A percentile compares a stretch with the other conserved stretches of the same genome.
Conservation (phyloP, 2,113 vertebrate genomes). For the Dromaius novaehollandiae region DNA sequence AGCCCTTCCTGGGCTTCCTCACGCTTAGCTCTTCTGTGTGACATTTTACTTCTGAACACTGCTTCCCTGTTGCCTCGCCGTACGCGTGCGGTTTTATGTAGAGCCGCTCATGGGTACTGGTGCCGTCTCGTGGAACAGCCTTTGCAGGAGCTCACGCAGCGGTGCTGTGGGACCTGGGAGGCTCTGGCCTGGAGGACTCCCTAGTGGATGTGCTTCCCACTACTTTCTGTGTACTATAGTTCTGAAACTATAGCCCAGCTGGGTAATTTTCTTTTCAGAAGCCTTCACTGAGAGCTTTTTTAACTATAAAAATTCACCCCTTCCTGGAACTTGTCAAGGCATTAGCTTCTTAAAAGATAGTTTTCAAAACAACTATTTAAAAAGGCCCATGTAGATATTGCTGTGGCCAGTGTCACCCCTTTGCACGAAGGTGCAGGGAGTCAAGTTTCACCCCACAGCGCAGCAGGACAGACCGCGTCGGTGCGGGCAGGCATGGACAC, state of each 20-base stretch:
- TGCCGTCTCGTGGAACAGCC: not conserved
- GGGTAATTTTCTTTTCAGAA: not conserved
- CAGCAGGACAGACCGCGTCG: not conserved
- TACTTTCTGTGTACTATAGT: not conserved
- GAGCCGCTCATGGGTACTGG: not conserved
- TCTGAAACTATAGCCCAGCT: not conserved
- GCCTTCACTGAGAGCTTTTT: not conserved
- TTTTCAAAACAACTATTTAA: not conserved
- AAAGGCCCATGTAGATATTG: not conserved
- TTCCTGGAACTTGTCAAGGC: not conserved
- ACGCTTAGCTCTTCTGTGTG: not conserved
- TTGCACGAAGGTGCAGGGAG: not conserved
- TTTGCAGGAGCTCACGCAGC: not conserved
- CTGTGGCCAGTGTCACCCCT: not conserved
- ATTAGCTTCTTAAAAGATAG: not conserved
- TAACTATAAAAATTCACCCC: not conserved
- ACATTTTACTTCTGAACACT: not conserved
- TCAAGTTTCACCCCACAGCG: not conserved
- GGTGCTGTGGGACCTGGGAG: not conserved
- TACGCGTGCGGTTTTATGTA: accelerated
- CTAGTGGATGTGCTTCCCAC: not conserved
- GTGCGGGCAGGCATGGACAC: accelerated
- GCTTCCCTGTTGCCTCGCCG: not conserved
- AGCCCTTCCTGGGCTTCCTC: not conserved
- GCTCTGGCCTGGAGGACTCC: not conserved